Evolutionary conservation across 1,140 invertebrate species (phyloP).

Genomic region (Saccostrea glomerata): DNA sequence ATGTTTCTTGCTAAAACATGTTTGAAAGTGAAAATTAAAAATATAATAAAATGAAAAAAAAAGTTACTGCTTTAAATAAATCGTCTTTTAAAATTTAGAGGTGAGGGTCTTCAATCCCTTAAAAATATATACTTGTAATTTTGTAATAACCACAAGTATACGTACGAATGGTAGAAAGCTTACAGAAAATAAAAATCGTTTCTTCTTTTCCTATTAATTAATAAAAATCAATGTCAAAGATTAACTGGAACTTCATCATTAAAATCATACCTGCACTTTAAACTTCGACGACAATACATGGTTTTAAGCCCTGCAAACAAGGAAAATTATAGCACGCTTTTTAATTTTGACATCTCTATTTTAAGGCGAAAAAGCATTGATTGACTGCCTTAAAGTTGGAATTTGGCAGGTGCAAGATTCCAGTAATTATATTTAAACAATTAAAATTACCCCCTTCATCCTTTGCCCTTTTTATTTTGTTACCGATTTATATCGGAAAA

Average conservation of each 20-base stretch:
- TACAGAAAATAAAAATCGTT: background rate
- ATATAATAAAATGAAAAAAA: too few relatives aligned
- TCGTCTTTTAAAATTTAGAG: too few relatives aligned
- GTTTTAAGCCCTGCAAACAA: background rate
- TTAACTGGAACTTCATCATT: constrained; percentile 26
- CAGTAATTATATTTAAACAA: constrained; percentile 28
- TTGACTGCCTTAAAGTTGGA: constrained; percentile 16
- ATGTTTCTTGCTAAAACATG: too few relatives aligned
- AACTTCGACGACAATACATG: background rate
- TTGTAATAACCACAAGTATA: too few relatives aligned
- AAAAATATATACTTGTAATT: too few relatives aligned
- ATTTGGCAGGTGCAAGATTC: constrained; percentile 17
- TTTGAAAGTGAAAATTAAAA: too few relatives aligned
- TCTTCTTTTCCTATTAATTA: background rate
- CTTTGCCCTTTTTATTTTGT: constrained; percentile 24
- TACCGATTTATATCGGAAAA: constrained; percentile 32
- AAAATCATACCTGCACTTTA: background rate
- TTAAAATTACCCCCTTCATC: constrained; percentile 1
- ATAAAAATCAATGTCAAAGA: background rate
- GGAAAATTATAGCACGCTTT: background rate
- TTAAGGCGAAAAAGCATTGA: constrained; percentile 24
- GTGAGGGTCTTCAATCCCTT: too few relatives aligned
- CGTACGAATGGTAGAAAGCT: too few relatives aligned
- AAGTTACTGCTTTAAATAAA: too few relatives aligned
- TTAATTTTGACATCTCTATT: constrained; percentile 37